A percentile compares a stretch with the other conserved stretches of the same genome.
Evolutionary conservation across 2,888 invertebrate genomes (phyloP).

Genomic region (Micropterix aruncella): DNA sequence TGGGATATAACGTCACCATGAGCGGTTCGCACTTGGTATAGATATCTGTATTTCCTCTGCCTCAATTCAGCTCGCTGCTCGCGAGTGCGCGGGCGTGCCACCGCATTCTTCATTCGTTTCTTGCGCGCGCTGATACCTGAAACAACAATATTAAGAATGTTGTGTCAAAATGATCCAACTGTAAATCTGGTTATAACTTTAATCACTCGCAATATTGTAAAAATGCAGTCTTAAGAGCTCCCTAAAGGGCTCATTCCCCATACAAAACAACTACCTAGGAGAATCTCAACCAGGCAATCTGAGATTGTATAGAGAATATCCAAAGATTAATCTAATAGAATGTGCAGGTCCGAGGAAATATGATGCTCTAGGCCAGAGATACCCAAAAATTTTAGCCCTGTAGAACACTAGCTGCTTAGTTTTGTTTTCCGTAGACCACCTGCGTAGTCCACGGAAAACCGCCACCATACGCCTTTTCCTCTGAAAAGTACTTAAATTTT

Average conservation of each 20-base stretch:
- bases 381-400: too few relatives aligned
- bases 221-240: background rate
- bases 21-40: constrained; percentile 79
- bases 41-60: constrained; percentile 73
- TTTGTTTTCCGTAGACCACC: too few relatives aligned
- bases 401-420: too few relatives aligned
- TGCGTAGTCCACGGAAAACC: too few relatives aligned
- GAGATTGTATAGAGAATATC: background rate
- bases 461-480: too few relatives aligned
- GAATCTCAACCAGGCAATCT: background rate
- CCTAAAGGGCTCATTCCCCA: background rate
- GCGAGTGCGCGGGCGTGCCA: constrained; percentile 42
- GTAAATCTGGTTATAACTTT: background rate
- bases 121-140: constrained; percentile 32
- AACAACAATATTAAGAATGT: constrained; percentile 2
- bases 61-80: constrained; percentile 67
- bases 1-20: constrained; percentile 85
- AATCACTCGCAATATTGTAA: background rate
- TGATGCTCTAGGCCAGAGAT: too few relatives aligned
- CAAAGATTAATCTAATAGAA: too few relatives aligned
- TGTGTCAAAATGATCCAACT: constrained; percentile 2
- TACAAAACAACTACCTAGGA: background rate
- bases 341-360: too few relatives aligned
- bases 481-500: too few relatives aligned
- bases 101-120: constrained; percentile 26